A percentile compares a stretch with the other conserved stretches of the same genome.
These are phyloP conservation scores for Ranitomeya imitator DNA, from an alignment of 2,113 vertebrate genomes.

Conservation along the genomic window DNA sequence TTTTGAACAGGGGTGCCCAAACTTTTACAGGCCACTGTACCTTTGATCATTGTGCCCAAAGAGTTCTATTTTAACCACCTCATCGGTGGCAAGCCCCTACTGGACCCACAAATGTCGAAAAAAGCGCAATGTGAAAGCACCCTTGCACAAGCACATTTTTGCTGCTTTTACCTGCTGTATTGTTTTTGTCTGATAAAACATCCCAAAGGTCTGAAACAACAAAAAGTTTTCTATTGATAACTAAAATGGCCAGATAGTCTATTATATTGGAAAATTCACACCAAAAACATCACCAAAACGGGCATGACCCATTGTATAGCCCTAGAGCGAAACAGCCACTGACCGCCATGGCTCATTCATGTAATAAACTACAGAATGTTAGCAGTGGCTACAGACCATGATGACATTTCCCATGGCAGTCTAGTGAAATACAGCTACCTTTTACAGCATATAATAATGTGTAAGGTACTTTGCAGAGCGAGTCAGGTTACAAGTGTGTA, in stretches of 20 bases:
- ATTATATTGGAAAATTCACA: neutral
- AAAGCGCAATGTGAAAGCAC: too few species aligned
- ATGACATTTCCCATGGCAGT: conserved; percentile 51
- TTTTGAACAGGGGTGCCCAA: too few species aligned
- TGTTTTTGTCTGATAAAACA: neutral
- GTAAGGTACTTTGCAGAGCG: conserved; percentile 53
- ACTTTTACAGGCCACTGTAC: too few species aligned
- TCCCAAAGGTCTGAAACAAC: neutral
- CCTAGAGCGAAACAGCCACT: neutral
- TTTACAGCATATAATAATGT: conserved; percentile 45
- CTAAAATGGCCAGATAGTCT: neutral
- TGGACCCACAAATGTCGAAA: too few species aligned
- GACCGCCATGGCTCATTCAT: neutral
- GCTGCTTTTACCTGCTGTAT: neutral
- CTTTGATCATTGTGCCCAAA: too few species aligned
- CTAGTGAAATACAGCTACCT: conserved; percentile 50
- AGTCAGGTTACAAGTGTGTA: conserved; percentile 51
- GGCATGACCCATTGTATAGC: neutral
- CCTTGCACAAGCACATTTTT: neutral
- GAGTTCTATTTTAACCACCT: too few species aligned
- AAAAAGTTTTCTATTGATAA: neutral
- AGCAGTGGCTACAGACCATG: conserved; percentile 32
- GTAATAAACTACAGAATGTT: conserved; percentile 1
- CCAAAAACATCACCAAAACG: neutral
- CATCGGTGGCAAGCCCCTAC: too few species aligned